Evolutionary conservation across 2,113 vertebrate genomes (phyloP).

Genomic region (Orcinus orca): DNA sequence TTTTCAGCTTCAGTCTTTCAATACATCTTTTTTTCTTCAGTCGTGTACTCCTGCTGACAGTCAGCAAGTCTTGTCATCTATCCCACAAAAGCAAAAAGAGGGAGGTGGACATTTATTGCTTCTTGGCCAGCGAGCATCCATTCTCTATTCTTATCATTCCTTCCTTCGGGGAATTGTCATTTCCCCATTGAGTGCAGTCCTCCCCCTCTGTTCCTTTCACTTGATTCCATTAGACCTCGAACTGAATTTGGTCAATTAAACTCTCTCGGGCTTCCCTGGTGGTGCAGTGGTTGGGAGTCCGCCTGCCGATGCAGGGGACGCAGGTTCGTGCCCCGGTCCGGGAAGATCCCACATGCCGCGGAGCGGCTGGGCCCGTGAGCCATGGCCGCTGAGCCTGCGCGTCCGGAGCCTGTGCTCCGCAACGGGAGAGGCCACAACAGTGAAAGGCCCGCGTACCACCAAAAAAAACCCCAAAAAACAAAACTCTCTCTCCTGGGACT

Average conservation of each 20-base stretch:
- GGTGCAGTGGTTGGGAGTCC: no score
- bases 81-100: not conserved
- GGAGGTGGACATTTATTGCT: not conserved
- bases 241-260: not conserved
- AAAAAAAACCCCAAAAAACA: no score
- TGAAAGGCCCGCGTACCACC: no score
- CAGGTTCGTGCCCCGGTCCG: no score
- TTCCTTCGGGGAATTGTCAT: not conserved
- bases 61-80: not conserved
- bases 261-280: not conserved
- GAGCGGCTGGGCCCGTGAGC: no score
- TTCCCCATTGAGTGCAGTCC: not conserved
- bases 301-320: no score
- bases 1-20: not conserved
- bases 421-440: no score
- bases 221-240: not conserved
- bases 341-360: no score
- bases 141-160: not conserved
- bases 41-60: not conserved
- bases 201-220: not conserved
- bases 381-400: no score
- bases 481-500: not conserved
- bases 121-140: not conserved
- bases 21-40: not conserved
- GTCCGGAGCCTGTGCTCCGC: no score